These are phyloP conservation scores for Drosophila fulvimacula DNA, from an alignment of 2,888 invertebrate genomes.

Conservation along the genomic window DNA sequence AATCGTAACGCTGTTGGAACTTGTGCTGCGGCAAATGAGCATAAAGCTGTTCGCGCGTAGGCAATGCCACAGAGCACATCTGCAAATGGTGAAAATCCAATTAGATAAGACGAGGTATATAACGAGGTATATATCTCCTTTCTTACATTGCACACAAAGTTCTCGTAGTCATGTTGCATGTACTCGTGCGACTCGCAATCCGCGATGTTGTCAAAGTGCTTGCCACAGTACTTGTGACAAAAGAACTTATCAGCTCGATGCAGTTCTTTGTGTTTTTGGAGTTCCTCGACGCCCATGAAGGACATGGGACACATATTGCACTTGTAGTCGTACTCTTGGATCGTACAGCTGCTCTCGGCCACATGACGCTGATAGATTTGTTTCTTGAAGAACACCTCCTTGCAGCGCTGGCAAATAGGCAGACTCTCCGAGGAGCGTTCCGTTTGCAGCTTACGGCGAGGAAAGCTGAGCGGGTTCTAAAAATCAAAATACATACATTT, in stretches of 20 bases:
- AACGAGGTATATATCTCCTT: not conserved
- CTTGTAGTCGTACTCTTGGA: conserved; percentile 82
- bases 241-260: conserved; percentile 79
- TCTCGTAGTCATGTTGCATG: conserved; percentile 80
- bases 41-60: conserved; percentile 74
- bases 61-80: conserved; percentile 77
- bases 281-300: conserved; percentile 77
- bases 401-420: conserved; percentile 82
- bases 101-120: not conserved
- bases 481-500: not conserved
- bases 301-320: conserved; percentile 83
- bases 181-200: conserved; percentile 82
- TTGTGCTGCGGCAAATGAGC: conserved; percentile 78
- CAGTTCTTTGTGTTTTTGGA: conserved; percentile 76
- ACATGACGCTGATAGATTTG: conserved; percentile 79
- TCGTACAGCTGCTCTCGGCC: conserved; percentile 78
- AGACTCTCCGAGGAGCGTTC: conserved; percentile 77
- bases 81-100: conserved; percentile 27
- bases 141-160: conserved; percentile 82
- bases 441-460: conserved; percentile 79
- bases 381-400: conserved; percentile 83
- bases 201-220: conserved; percentile 78
- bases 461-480: conserved; percentile 75
- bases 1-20: conserved; percentile 80
- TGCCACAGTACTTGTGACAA: conserved; percentile 82